Evolutionary conservation across 2,113 vertebrate species (phyloP), one percentile per base, ranked within the genome.

Genomic region (Centrocercus urophasianus): DNA sequence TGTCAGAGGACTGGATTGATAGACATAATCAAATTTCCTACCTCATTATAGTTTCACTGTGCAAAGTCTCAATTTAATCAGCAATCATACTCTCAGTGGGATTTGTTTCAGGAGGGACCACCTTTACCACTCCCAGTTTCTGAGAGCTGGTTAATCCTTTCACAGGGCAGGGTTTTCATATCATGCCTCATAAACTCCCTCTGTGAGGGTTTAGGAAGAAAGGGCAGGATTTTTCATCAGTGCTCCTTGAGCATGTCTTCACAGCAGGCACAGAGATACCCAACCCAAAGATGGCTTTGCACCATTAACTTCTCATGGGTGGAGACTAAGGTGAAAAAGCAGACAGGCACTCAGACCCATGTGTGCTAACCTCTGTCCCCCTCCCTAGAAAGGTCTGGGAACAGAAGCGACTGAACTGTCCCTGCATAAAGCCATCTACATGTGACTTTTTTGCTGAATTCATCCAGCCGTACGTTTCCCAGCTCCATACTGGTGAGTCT

Each of bases 161-260:
- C 12, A 3, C 7, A 45, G 75, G 76, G 24, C 56, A 77, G 61
- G 47, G 76, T 71, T 95, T 0, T 0, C n/a, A 38, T 85, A 86
- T 74, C 88, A 64, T 91, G 94, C 72, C 66, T 96, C 96, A 86
- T 93, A 93, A 97, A 91, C 16, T 90, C 57, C 70, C 54, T 54
- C 4, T 5, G 2, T 72, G 69, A 93, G 24, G 20, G 21, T 60
- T 95, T 64, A 48, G 56, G 79, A 78, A 81, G 79, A 81, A 85
- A 95, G 52, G 57, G 80, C 17, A 30, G 34, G 52, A 75, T 82
- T 76, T 95, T 65, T 73, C 7, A 1, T 65, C 83, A 83, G 52
- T 3, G 3, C 28, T 65, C 38, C 8, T 0, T 1, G 3, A 92
- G 30, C 9, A 0, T 65, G 48, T 81, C 69, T 89, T 83, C 80